Conservation (phyloP, 2,113 vertebrate species). For the Mugil cephalus region DNA sequence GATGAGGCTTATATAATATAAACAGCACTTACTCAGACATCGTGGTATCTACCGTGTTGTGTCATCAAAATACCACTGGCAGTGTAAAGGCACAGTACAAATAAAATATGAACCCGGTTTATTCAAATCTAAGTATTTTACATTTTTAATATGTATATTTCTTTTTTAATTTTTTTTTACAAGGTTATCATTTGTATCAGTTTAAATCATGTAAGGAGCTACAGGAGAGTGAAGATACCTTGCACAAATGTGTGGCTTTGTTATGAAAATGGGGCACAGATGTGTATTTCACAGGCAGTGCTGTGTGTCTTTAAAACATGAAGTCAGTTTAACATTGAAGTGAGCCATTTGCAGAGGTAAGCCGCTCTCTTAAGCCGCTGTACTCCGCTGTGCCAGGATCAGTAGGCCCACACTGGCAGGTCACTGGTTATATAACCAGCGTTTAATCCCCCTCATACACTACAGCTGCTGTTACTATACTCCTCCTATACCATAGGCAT, state of each 20-base stretch:
- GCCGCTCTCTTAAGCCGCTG: conserved; percentile 66
- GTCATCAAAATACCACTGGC: background rate
- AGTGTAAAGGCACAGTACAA: background rate
- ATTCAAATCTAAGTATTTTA: background rate
- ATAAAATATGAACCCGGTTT: no score
- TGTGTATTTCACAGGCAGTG: background rate
- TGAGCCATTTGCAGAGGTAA: conserved; percentile 68
- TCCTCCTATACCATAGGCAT: conserved; percentile 21
- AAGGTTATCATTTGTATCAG: background rate
- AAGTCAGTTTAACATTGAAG: conserved; percentile 43
- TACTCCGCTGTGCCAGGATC: conserved; percentile 64
- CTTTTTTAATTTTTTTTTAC: background rate
- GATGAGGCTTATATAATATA: background rate
- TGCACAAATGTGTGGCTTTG: background rate
- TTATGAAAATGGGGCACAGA: background rate
- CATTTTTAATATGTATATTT: background rate
- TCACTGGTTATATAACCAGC: conserved; percentile 76
- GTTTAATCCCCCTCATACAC: conserved; percentile 63
- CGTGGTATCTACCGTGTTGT: background rate
- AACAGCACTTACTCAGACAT: background rate
- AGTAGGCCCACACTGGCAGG: conserved; percentile 67
- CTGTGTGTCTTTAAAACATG: conserved; percentile 21
- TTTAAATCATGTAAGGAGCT: no score
- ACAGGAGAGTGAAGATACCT: no score
- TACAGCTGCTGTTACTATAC: conserved; percentile 54